Percentiles rank a stretch among this genome's conserved stretches.
These are phyloP conservation scores for Perizoma flavofasciatum DNA, from an alignment of 2,888 invertebrate genomes.

Conservation along the genomic window DNA sequence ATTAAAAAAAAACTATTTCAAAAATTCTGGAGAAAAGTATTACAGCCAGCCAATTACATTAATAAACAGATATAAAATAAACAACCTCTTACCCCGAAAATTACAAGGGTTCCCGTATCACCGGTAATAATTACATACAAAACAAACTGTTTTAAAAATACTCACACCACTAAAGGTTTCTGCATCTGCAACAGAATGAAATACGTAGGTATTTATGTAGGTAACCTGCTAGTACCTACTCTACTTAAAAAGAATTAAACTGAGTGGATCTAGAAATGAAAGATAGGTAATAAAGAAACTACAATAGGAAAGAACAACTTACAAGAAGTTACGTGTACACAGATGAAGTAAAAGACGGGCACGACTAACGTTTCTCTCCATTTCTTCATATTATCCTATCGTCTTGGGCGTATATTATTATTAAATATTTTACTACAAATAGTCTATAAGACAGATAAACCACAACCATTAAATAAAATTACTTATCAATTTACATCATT, in stretches of 20 bases:
- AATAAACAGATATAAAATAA: no score
- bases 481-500: background rate
- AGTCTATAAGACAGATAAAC: background rate
- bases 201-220: no score
- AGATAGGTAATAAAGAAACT: no score
- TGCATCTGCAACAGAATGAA: constrained; percentile 25
- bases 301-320: constrained; percentile 7
- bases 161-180: constrained; percentile 11
- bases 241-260: background rate
- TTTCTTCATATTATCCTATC: constrained; percentile 9
- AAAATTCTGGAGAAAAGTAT: no score
- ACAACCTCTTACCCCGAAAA: no score
- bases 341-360: constrained; percentile 7
- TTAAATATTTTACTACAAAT: background rate
- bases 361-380: constrained; percentile 11
- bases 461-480: background rate
- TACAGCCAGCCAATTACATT: no score
- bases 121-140: no score
- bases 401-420: background rate
- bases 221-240: no score
- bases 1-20: no score
- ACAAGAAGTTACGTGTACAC: constrained; percentile 22
- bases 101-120: no score
- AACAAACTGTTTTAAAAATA: background rate
- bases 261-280: no score